Evolutionary conservation across 2,888 invertebrate species (phyloP), one percentile per base, ranked within the genome.

Genomic region (Acronicta leporina): DNA sequence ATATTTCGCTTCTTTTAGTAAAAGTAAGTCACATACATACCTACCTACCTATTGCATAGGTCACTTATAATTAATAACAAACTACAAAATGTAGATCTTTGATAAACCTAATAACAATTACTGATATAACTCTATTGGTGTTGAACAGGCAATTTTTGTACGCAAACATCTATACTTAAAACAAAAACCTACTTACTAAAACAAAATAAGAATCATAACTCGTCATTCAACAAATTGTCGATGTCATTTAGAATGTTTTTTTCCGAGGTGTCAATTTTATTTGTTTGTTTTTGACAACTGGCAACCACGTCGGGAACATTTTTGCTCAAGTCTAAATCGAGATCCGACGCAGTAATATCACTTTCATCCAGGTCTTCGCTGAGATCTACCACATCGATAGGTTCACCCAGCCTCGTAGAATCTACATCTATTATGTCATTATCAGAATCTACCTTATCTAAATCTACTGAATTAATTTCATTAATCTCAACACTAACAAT

Each of bases 281-380:
- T 81, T 20, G 75, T 85, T 66, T 85, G 79, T 54, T 71, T 88
- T 8, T 86, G 89, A 82, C 94, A 93, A 61, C 94, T 94, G 2
- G 92, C 94, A 0, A 93, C 93, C 0, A 93, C 90, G 55, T 94
- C 94, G 0, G 93, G 93, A n/a, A 93, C 90, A 57, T 89, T 92
- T 52, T 88, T 91, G 16, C 79, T 83, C 56, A 92, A 81, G 60
- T 87, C 88, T 68, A 90, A 62, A 40, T 90, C 89, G 3, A 87
- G 57, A 55, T 88, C 90, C 0, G 87, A 75, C 7, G 77, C 73
- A 0, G 81, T 81, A 0, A 88, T 81, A 40, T 89, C 90, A 68
- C 72, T 76, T 10, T 90, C 90, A 0, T 90, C 92, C 15, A 67
- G 74, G 13, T 92, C 92, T 16, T 91, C 92, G 60, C 93, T 92